Conservation (phyloP, 2,888 invertebrate genomes). For the Myathropa florea region DNA sequence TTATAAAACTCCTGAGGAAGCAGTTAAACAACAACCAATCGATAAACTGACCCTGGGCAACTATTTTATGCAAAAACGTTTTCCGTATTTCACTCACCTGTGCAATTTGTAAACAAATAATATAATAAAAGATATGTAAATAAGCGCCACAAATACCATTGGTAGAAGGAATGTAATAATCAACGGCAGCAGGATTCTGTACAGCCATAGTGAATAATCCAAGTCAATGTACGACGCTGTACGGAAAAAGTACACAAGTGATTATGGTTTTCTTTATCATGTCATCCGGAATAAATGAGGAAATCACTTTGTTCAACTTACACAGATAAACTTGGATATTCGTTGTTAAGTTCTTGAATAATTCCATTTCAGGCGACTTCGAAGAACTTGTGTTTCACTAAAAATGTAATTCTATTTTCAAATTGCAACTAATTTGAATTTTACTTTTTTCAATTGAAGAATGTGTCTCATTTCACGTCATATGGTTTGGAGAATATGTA, state of each 20-base stretch:
- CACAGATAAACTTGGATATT: conserved; percentile 75
- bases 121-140: conserved; percentile 91
- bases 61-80: background rate
- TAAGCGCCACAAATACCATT: conserved; percentile 88
- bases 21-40: background rate
- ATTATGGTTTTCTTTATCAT: background rate
- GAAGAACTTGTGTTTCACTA: background rate
- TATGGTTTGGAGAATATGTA: background rate
- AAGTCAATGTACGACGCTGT: conserved; percentile 90
- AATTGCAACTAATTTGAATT: conserved; percentile 36
- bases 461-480: conserved; percentile 51
- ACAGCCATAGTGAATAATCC: conserved; percentile 91
- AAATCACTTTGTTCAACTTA: conserved; percentile 71
- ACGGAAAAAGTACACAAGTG: background rate
- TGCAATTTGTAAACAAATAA: conserved; percentile 93
- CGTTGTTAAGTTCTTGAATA: conserved; percentile 74
- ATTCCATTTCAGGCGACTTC: conserved; percentile 73
- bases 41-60: conserved; percentile 3
- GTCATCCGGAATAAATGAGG: background rate
- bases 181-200: conserved; percentile 91
- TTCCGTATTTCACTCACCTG: conserved; percentile 82
- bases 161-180: conserved; percentile 93
- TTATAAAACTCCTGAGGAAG: background rate
- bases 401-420: background rate
- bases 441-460: conserved; percentile 50